phyloP scores from a whole-genome alignment of 2,113 vertebrate genomes.

The Hepsetus odoe region DNA sequence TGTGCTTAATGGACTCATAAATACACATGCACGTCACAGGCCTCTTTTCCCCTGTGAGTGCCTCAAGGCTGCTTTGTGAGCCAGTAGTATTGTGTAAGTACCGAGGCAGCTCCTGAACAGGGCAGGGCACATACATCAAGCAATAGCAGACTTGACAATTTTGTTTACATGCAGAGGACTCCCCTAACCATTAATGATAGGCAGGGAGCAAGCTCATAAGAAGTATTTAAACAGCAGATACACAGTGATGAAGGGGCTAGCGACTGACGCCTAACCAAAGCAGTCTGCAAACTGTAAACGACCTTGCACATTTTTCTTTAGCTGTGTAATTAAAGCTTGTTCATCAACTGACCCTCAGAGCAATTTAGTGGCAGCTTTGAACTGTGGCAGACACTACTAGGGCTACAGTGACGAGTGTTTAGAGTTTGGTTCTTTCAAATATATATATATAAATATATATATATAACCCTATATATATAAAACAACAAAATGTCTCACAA shows the following conservation, averaged over 20 bases:
- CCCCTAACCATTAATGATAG: constrained; percentile 8
- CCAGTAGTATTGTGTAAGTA: constrained; percentile 18
- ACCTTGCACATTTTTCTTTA: constrained; percentile 5
- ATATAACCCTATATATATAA: too few relatives aligned
- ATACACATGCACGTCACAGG: constrained; percentile 16
- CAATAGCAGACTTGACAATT: background rate
- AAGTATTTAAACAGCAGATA: constrained; percentile 17
- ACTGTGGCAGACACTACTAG: constrained; percentile 15
- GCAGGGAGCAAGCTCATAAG: constrained; percentile 16
- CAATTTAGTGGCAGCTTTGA: constrained; percentile 18
- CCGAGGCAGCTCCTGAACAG: constrained; percentile 8
- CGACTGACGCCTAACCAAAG: constrained; percentile 5
- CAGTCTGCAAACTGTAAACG: constrained; percentile 18
- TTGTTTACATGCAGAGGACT: background rate
- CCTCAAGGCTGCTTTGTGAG: constrained; percentile 56
- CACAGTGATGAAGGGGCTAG: constrained; percentile 26
- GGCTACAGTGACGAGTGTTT: too few relatives aligned
- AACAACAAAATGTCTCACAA: too few relatives aligned
- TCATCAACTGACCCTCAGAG: constrained; percentile 19
- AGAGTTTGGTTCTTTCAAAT: too few relatives aligned
- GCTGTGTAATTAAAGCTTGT: constrained; percentile 21
- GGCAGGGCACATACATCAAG: background rate
- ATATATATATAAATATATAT: too few relatives aligned
- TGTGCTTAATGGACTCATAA: constrained; percentile 72
- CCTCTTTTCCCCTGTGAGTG: background rate